A percentile compares a stretch with the other conserved stretches of the same genome.
Evolutionary conservation across 2,113 vertebrate species (phyloP).

Genomic region (Ptilorrhoa leucosticta): DNA sequence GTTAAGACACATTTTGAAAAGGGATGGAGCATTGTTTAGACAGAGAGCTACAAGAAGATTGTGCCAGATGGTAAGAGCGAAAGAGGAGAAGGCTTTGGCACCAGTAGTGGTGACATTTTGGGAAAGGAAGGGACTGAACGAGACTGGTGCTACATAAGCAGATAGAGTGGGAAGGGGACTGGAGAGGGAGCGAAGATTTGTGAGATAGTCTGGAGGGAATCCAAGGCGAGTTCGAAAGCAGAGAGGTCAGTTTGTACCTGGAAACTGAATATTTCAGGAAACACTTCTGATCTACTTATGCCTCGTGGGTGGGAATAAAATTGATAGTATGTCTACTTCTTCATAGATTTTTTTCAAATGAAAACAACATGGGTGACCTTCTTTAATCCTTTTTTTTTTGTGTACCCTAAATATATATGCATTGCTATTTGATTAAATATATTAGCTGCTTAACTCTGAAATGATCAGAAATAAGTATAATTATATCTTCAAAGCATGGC

Average conservation of each 20-base stretch:
- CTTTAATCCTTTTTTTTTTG: neutral
- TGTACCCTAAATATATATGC: slow-evolving; percentile 47
- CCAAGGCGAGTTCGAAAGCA: neutral
- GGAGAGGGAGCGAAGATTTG: neutral
- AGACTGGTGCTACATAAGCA: slow-evolving; percentile 51
- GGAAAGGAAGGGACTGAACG: slow-evolving; percentile 40
- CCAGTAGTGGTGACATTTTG: slow-evolving; percentile 61
- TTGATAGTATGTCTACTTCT: slow-evolving; percentile 12
- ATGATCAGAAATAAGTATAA: slow-evolving; percentile 49
- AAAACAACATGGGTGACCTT: neutral
- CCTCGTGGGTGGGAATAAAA: neutral
- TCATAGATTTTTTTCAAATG: slow-evolving; percentile 27
- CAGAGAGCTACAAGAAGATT: slow-evolving; percentile 52
- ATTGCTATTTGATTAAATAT: slow-evolving; percentile 52
- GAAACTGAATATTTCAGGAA: slow-evolving; percentile 25
- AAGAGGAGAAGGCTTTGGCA: slow-evolving; percentile 69
- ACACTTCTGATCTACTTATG: neutral
- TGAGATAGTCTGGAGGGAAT: slow-evolving; percentile 54
- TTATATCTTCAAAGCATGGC: slow-evolving; percentile 40
- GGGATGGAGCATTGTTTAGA: slow-evolving; percentile 61
- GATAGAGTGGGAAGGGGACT: slow-evolving; percentile 51
- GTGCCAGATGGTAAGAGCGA: slow-evolving; percentile 58
- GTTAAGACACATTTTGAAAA: slow-evolving; percentile 62
- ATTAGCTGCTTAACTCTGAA: slow-evolving; percentile 46
- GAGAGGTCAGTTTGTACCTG: slow-evolving; percentile 56